These are phyloP conservation scores for Forbesichthys agassizii DNA, from an alignment of 2,113 vertebrate species.

Conservation along the genomic window DNA sequence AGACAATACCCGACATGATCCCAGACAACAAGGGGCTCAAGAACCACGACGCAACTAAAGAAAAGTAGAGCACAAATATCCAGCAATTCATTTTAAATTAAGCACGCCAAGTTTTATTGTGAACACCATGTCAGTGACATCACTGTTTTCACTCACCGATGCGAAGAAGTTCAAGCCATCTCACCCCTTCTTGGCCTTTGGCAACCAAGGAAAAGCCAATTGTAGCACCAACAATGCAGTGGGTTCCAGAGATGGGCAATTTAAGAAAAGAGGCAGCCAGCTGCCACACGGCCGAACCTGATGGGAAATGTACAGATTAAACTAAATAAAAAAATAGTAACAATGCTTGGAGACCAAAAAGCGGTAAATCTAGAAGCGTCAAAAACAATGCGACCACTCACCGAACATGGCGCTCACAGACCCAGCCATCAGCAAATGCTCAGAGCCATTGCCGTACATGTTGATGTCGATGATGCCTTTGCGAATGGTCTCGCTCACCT, in stretches of 20 bases:
- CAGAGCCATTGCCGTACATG: slow-evolving; percentile 79
- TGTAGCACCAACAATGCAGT: slow-evolving; percentile 98
- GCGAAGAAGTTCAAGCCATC: slow-evolving; percentile 87
- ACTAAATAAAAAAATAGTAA: not conserved
- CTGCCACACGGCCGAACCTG: slow-evolving; percentile 98
- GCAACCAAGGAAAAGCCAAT: slow-evolving; percentile 94
- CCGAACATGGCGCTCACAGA: slow-evolving; percentile 91
- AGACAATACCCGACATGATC: slow-evolving; percentile 90
- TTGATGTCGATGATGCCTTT: slow-evolving; percentile 88
- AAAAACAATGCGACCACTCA: slow-evolving; percentile 65
- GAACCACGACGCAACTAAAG: slow-evolving; percentile 93
- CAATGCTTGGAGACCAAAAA: not conserved
- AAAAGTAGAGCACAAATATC: not conserved
- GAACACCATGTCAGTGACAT: not conserved
- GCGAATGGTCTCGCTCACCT: slow-evolving; percentile 96
- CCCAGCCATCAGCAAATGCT: slow-evolving; percentile 84
- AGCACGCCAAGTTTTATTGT: not conserved
- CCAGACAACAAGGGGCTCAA: slow-evolving; percentile 95
- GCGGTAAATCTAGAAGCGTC: too few species aligned
- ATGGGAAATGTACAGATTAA: slow-evolving; percentile 3
- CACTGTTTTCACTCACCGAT: slow-evolving; percentile 81
- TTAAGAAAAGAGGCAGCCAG: slow-evolving; percentile 93
- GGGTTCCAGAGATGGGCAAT: slow-evolving; percentile 97
- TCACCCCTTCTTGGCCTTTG: slow-evolving; percentile 84
- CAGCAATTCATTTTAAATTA: not conserved